Evolutionary conservation across 2,888 invertebrate genomes (phyloP), one percentile per base, ranked within the genome.

Genomic region (Cryptocheilus praepositus): DNA sequence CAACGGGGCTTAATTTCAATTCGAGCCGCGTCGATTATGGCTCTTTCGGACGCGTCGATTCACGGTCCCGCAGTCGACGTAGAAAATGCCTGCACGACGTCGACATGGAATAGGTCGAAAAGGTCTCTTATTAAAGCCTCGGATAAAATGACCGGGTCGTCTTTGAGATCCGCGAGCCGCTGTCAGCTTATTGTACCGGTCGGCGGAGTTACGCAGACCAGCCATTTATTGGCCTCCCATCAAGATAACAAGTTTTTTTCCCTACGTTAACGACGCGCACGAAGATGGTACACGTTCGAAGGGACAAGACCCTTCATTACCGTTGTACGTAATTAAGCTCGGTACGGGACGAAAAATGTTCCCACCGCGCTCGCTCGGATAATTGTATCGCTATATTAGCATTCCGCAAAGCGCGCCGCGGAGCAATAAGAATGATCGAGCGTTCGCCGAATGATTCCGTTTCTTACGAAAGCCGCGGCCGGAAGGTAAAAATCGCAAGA

Each of bases 161-260:
- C 76, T 76, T 78, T 73, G 78, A 67, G 66, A 18, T 28, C 53
- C 57, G 54, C 49, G 64, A 70, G 64, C 73, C 73, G 78, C 78
- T 75, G 75, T 78, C 76, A 71, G 73, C 66, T 76, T 75, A 77
- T 78, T 71, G 76, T 78, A 7, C 18, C 53, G 15, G 53, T 56
- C 25, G 60, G 59, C 53, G 61, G 55, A 70, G 58, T 57, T 67
- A 66, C 71, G 58, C 61, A 55, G 21, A 63, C 70, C 68, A 52
- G 70, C 60, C 77, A 67, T 73, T 76, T 73, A 76, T 76, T 64
- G 76, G 76, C 68, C 76, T 62, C 73, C 77, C 77, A 77, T 77
- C 76, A 70, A 79, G 79, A 77, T 79, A 76, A 77, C 73, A 62
- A 79, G 67, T 68, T 52, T 61, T 52, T 64, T 61, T 68, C 58